Evolutionary conservation across 2,888 invertebrate species (phyloP).

Genomic region (Lamproptera curius): DNA sequence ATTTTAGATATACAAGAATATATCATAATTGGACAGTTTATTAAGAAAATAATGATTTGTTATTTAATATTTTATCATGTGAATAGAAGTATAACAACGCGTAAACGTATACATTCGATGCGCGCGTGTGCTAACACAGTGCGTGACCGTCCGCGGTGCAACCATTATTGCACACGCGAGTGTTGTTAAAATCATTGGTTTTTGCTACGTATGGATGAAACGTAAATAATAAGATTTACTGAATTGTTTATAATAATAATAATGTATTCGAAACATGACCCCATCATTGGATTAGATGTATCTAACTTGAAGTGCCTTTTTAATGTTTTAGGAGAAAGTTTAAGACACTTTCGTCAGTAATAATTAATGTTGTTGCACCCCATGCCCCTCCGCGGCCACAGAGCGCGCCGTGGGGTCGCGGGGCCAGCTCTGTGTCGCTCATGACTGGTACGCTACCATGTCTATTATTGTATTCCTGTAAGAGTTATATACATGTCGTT

Average conservation of each 20-base stretch:
- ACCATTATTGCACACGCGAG: not conserved
- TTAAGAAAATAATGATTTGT: not conserved
- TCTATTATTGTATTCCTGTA: constrained; percentile 6
- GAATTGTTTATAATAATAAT: not conserved
- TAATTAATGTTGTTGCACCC: no score
- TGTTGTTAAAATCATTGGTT: not conserved
- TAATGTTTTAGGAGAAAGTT: not conserved
- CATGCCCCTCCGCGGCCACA: no score
- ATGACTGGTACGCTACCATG: not conserved
- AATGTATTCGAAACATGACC: not conserved
- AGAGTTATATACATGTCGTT: constrained; percentile 1
- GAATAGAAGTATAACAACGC: not conserved
- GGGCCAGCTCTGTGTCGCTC: not conserved
- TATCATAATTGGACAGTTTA: not conserved
- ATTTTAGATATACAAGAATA: not conserved
- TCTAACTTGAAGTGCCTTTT: constrained; percentile 8
- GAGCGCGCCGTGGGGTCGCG: not conserved
- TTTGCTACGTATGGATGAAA: not conserved
- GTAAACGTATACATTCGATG: not conserved
- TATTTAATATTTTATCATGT: not conserved
- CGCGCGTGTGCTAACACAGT: not conserved
- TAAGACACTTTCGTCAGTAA: no score
- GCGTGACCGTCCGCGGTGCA: not conserved
- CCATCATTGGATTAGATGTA: constrained; percentile 1
- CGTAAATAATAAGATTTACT: not conserved